These are phyloP conservation scores for Eupithecia tripunctaria DNA, from an alignment of 2,888 invertebrate genomes.

Conservation along the genomic window DNA sequence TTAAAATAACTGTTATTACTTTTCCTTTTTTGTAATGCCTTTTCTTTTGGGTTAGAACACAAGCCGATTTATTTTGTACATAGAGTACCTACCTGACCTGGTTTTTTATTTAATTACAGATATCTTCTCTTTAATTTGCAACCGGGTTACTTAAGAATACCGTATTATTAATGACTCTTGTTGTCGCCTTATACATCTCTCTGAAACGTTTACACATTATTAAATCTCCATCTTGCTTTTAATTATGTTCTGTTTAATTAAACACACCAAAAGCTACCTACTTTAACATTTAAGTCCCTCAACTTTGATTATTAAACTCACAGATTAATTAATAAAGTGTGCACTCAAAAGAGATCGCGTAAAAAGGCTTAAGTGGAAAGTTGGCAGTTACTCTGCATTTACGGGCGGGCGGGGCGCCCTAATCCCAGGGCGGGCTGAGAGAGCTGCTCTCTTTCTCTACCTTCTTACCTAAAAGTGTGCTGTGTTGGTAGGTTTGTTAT, in stretches of 20 bases:
- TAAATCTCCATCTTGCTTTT: constrained; percentile 1
- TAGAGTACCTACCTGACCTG: too few relatives aligned
- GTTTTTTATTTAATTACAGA: too few relatives aligned
- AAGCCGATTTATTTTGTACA: too few relatives aligned
- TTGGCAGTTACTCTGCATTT: constrained; percentile 59
- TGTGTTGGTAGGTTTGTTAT: not conserved
- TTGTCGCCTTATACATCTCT: not conserved
- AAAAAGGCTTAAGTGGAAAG: constrained; percentile 73
- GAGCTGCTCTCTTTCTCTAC: not conserved
- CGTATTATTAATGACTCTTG: not conserved
- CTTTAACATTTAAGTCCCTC: constrained; percentile 53
- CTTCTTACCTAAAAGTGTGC: not conserved
- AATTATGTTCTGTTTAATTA: constrained; percentile 33
- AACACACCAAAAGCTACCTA: constrained; percentile 51
- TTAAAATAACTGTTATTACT: not conserved
- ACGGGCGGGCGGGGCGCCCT: constrained; percentile 44
- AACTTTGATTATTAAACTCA: constrained; percentile 63
- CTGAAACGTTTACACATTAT: not conserved
- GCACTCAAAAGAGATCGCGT: constrained; percentile 65
- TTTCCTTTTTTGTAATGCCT: not conserved
- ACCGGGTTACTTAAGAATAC: not conserved
- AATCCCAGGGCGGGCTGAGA: constrained; percentile 2
- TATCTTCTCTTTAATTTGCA: too few relatives aligned
- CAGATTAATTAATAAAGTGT: constrained; percentile 76
- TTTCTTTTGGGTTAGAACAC: too few relatives aligned